Base-by-base conservation (phyloP, 2,797 vertebrate species). In the Choloepus didactylus region DNA sequence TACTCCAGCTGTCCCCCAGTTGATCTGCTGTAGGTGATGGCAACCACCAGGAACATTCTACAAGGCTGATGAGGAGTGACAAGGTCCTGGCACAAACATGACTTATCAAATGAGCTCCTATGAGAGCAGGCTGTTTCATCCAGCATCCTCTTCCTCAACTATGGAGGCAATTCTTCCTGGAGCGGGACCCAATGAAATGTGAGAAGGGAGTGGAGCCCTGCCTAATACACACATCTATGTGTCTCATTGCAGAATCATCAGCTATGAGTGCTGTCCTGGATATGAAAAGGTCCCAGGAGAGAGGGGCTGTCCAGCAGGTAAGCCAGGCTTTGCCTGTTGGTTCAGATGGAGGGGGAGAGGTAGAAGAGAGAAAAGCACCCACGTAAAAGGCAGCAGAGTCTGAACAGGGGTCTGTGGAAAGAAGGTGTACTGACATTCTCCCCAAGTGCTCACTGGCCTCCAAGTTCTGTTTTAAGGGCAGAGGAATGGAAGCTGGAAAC, bases 211-310 rank as follows among this genome's bases (percentile, higher is more conserved):
- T 23, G n/a, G 9, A 25, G 23, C 27, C 44, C 60, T 35, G 16
- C 89, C 80, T 98, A 96, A 97, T 75, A 83, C 91, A 6, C 5
- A 0, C 0, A 0, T 96, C n/a, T 97, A 87, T 87, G 23, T 97
- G 85, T 98, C 77, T 98, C 88, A 12, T 98, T 98, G 35, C 97
- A 99, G 99, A 89, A 98, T 99, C 94, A 99, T 99, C 98, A 99
- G 98, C 90, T 99, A 99, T 0, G 99, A 99, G 97, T 99, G 99
- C 97, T 99, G 99, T 87, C 99, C 99, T 31, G 99, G 99, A 66
- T 99, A 99, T 95, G 99, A 99, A 98, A 99, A 98, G 97, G 98
- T 99, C 92, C 98, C 98, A 1, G 99, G 99, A 98, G 99, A 99
- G 97, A 99, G 99, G 96, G 99, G 99, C 96, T 99, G 99, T 95